phyloP scores from a whole-genome alignment of 2,888 invertebrate genomes.

The Alloplasta piceator region DNA sequence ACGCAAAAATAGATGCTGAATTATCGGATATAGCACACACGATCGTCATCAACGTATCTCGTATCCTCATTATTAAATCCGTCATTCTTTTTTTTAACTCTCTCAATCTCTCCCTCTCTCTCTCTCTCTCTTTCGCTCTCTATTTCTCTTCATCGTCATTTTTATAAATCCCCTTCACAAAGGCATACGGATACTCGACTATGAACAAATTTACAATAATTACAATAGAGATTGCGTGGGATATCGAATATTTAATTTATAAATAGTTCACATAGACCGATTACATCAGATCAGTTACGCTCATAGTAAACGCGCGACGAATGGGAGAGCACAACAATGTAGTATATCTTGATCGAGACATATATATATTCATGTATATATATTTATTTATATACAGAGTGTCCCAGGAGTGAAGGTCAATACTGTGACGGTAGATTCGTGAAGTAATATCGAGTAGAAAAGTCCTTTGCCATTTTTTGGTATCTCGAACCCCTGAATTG shows the following conservation, averaged over 20 bases:
- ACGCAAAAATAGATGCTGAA: slow-evolving; percentile 81
- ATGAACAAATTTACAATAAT: slow-evolving; percentile 82
- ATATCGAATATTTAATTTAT: slow-evolving; percentile 74
- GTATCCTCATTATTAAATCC: slow-evolving; percentile 54
- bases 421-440: too few relatives aligned
- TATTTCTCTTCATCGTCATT: slow-evolving; percentile 48
- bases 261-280: slow-evolving; percentile 76
- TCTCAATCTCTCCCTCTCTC: slow-evolving; percentile 32
- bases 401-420: too few relatives aligned
- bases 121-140: slow-evolving; percentile 33
- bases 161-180: slow-evolving; percentile 51
- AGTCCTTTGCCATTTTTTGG: too few relatives aligned
- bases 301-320: slow-evolving; percentile 56
- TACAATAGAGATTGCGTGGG: slow-evolving; percentile 72
- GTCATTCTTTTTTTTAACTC: slow-evolving; percentile 10
- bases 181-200: slow-evolving; percentile 69
- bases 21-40: slow-evolving; percentile 68
- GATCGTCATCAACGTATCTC: slow-evolving; percentile 54
- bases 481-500: too few relatives aligned
- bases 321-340: slow-evolving; percentile 52
- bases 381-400: too few relatives aligned
- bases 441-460: too few relatives aligned
- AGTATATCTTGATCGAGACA: slow-evolving; percentile 20
- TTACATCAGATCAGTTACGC: slow-evolving; percentile 73
- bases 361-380: too few relatives aligned